Evolutionary conservation across 2,797 vertebrate species (phyloP).

Genomic region (Chrysocyon brachyurus): DNA sequence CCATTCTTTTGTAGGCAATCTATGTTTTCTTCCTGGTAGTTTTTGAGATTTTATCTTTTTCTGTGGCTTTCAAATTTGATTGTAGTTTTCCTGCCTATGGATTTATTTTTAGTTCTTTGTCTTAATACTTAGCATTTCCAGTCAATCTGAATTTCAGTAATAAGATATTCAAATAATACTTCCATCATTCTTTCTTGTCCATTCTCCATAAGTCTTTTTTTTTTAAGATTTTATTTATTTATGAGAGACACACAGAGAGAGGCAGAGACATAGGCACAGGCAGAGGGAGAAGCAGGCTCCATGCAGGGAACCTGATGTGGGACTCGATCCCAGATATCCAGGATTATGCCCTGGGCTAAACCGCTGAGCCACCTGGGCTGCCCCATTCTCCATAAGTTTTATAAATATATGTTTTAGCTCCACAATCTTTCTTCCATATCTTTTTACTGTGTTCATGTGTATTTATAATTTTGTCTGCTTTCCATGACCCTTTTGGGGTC

Average conservation of each 20-base stretch:
- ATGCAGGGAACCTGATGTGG: too few species aligned
- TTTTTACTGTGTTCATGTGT: neutral
- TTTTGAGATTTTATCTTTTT: neutral
- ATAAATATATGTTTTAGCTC: neutral
- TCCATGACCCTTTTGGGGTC: neutral
- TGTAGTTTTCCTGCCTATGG: neutral
- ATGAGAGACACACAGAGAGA: too few species aligned
- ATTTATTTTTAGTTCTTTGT: neutral
- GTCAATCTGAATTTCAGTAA: neutral
- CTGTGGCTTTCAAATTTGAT: neutral
- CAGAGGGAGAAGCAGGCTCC: too few species aligned
- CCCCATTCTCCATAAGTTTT: neutral
- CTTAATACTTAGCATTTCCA: neutral
- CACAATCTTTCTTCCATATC: neutral
- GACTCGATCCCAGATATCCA: too few species aligned
- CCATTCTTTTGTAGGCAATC: neutral
- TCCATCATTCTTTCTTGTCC: neutral
- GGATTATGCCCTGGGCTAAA: too few species aligned
- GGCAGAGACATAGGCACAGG: too few species aligned
- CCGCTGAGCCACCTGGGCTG: too few species aligned
- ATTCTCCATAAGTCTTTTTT: neutral
- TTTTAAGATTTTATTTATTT: too few species aligned
- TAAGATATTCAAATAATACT: neutral
- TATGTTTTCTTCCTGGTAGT: neutral
- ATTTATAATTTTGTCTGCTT: neutral